A percentile compares a stretch with the other conserved stretches of the same genome.
Evolutionary conservation across 1,140 invertebrate genomes (phyloP).

Genomic region (Eupeodes corollae): DNA sequence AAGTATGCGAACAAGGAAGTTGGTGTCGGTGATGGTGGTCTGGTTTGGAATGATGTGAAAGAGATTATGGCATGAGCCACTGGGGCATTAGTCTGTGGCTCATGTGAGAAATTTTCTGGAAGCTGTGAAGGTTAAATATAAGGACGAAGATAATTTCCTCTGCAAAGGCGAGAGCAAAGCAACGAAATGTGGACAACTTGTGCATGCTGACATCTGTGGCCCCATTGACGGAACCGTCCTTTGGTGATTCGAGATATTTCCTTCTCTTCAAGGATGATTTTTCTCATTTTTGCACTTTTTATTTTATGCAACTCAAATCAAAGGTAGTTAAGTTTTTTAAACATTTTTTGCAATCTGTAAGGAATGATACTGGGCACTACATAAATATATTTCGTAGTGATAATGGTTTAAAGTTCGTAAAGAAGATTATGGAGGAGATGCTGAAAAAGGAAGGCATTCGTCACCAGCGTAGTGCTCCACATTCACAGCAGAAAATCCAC

Average conservation of each 20-base stretch:
- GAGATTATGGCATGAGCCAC: slow-evolving; percentile 30
- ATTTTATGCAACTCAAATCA: slow-evolving; percentile 36
- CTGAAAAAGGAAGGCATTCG: slow-evolving; percentile 19
- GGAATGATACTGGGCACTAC: slow-evolving; percentile 26
- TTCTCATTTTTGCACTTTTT: slow-evolving; percentile 25
- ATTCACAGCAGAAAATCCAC: slow-evolving; percentile 42
- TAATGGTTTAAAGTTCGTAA: slow-evolving; percentile 37
- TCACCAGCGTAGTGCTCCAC: slow-evolving; percentile 32
- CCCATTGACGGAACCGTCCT: slow-evolving; percentile 34
- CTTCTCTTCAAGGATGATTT: slow-evolving; percentile 37
- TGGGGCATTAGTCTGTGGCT: slow-evolving; percentile 35
- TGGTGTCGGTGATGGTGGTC: too few species aligned
- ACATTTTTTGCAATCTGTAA: slow-evolving; percentile 26
- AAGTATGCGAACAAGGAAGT: too few species aligned
- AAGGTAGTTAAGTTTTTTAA: slow-evolving; percentile 25
- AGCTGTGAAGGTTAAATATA: slow-evolving; percentile 13
- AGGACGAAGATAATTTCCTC: slow-evolving; percentile 8
- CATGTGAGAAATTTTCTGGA: slow-evolving; percentile 28
- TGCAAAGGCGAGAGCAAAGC: slow-evolving; percentile 26
- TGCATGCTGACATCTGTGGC: slow-evolving; percentile 38
- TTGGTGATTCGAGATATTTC: slow-evolving; percentile 27
- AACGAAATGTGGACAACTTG: slow-evolving; percentile 24
- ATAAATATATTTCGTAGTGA: slow-evolving; percentile 35
- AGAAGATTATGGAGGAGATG: slow-evolving; percentile 24
- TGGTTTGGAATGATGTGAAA: slow-evolving; percentile 14